Percentiles rank a stretch among this genome's conserved stretches.
Evolutionary conservation across 2,797 vertebrate species (phyloP).

Genomic region (Lithobates sylvaticus): DNA sequence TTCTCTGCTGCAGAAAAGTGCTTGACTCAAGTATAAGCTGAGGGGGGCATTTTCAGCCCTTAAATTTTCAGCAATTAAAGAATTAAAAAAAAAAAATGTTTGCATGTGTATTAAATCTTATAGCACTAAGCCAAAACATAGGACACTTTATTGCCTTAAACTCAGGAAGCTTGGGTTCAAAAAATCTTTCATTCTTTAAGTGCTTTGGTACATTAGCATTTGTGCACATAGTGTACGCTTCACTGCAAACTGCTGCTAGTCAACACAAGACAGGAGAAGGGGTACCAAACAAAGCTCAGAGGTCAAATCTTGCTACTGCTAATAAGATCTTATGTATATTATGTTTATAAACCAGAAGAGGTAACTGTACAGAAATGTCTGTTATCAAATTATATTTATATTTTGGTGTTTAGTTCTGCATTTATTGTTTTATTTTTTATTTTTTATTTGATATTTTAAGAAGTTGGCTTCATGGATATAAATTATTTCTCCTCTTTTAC

Average conservation of each 20-base stretch:
- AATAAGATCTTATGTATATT: no score
- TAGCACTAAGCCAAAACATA: no score
- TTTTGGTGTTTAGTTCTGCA: no score
- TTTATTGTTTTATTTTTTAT: no score
- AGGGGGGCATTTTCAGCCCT: no score
- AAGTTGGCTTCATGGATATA: neutral
- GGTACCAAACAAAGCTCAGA: neutral
- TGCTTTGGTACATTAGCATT: neutral
- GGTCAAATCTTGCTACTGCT: neutral
- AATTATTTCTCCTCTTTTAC: slow-evolving; percentile 58
- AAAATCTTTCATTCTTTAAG: neutral
- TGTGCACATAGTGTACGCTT: neutral
- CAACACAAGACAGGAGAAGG: neutral
- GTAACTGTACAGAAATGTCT: no score
- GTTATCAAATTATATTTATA: no score
- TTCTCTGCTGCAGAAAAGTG: no score
- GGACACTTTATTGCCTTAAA: no score
- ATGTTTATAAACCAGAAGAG: neutral
- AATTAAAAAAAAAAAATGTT: neutral
- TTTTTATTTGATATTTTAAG: neutral
- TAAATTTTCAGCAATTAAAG: no score
- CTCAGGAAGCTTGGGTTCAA: neutral
- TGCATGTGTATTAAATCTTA: neutral
- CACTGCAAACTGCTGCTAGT: neutral
- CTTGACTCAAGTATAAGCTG: no score